Base-by-base conservation (phyloP, 2,797 vertebrate genomes). In the Nasua narica region DNA sequence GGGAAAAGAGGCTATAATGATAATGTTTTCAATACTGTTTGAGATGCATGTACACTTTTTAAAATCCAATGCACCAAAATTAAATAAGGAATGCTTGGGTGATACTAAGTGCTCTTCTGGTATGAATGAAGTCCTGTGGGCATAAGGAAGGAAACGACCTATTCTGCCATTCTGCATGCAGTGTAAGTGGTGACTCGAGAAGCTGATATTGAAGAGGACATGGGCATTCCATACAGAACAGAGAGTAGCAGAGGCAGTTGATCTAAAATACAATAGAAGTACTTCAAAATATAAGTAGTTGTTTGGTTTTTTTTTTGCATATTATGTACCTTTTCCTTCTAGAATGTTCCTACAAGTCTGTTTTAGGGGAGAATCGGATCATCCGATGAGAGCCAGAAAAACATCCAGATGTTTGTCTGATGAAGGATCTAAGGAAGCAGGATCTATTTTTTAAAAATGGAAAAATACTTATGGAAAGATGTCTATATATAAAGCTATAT, bases 271-370 rank as follows among this genome's bases (percentile, higher is more conserved):
- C 0, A 56, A 23, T 3, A 23, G 43, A 67, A 69, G 76, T 46
- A 77, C 14, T 74, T 87, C n/a, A 86, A 87, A 95, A 77, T 29
- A 35, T 3, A 85, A 58, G 48, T n/a, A 87, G 83, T 50, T n/a
- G 27, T 6, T 74, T n/a, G n/a, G 14, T 3, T 11, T 58, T 58
- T 58, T 58, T 48, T 94, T 83, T 72, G 35, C 6, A 79, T 32
- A 91, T 60, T 18, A 27, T 62, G 11, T n/a, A 69, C 27, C 81
- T 87, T 62, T 83, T 58, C 79, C 56, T 96, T 88, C 50, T 84
- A 94, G 43, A 89, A 95, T 79, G 35, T 84, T 93, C 77, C 56
- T 81, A 25, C 5, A 67, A 87, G n/a, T 87, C 89, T 70, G 40
- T 65, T 89, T 89, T 7, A 9, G 43, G 83, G 56, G 46, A 92